These are phyloP conservation scores for Leucosticte australis DNA, from an alignment of 2,113 vertebrate species.

Conservation along the genomic window DNA sequence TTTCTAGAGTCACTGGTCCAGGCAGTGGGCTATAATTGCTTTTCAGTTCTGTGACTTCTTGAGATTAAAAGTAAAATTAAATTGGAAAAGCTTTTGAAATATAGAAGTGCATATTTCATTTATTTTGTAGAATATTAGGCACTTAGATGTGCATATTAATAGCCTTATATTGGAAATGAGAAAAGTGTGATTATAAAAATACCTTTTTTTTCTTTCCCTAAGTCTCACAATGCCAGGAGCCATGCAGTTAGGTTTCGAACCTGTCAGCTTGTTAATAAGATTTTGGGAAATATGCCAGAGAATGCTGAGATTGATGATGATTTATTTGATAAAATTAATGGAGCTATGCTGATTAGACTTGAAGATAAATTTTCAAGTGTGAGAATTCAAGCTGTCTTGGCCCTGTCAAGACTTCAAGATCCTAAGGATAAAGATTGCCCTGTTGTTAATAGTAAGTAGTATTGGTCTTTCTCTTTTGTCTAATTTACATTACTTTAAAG, in stretches of 20 bases:
- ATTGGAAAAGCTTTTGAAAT: background rate
- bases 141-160: background rate
- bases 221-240: conserved; percentile 89
- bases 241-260: conserved; percentile 89
- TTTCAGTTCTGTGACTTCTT: background rate
- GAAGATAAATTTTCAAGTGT: conserved; percentile 95
- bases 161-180: background rate
- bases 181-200: background rate
- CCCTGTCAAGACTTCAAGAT: conserved; percentile 93
- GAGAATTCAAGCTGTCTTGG: conserved; percentile 90
- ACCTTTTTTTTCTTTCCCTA: background rate
- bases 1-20: background rate
- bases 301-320: conserved; percentile 94
- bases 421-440: conserved; percentile 87
- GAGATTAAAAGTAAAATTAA: background rate
- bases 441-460: conserved; percentile 82
- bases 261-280: conserved; percentile 92
- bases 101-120: background rate
- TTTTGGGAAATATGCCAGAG: conserved; percentile 91
- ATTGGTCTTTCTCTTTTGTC: background rate
- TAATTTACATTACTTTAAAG: background rate
- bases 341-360: conserved; percentile 89
- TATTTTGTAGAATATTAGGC: background rate
- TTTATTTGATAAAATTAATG: conserved; percentile 90
- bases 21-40: background rate